Evolutionary conservation across 2,888 invertebrate species (phyloP), one percentile per base, ranked within the genome.

Genomic region (Drosophila mercatorum): DNA sequence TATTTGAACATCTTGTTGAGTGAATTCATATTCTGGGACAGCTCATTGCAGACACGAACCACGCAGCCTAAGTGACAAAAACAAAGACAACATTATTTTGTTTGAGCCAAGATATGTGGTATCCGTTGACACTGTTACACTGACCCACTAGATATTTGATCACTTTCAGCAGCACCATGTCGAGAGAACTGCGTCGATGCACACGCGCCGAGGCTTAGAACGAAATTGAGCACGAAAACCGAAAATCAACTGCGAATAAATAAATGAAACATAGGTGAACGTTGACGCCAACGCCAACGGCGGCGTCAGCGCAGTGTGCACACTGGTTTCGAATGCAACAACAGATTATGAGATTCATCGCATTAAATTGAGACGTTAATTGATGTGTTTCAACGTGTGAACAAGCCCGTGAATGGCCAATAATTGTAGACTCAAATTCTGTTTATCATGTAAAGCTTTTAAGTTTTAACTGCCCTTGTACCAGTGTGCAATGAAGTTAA

Each of bases 101-200:
- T 31, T 31, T n/a, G 6, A 51, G 34, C n/a, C 5, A 34, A 34
- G 7, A 12, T 51, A 51, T 34, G 17, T 31, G n/a, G n/a, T 55
- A 57, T 57, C 28, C 14, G 46, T 44, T 52, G 49, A 7, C 28
- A 53, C 38, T 51, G 36, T 51, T 51, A 49, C 77, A 91, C 92
- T 84, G 85, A 91, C 91, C 91, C 70, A 91, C 83, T 68, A 91
- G 83, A 84, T 92, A 91, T 78, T 91, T 92, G 62, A 91, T 83
- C 72, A 91, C 89, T 84, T 80, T 84, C 68, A 91, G 76, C 64
- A 91, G 81, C 81, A 92, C 91, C 91, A 91, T 91, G 61, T 56
- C 69, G 60, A 75, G 52, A 81, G 49, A 79, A 69, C 55, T 71
- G 72, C 64, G 61, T 56, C 78, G 84, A 81, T 90, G 91, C 82